phyloP scores from a whole-genome alignment of 2,113 vertebrate species.

The Brachypteracias leptosomus region DNA sequence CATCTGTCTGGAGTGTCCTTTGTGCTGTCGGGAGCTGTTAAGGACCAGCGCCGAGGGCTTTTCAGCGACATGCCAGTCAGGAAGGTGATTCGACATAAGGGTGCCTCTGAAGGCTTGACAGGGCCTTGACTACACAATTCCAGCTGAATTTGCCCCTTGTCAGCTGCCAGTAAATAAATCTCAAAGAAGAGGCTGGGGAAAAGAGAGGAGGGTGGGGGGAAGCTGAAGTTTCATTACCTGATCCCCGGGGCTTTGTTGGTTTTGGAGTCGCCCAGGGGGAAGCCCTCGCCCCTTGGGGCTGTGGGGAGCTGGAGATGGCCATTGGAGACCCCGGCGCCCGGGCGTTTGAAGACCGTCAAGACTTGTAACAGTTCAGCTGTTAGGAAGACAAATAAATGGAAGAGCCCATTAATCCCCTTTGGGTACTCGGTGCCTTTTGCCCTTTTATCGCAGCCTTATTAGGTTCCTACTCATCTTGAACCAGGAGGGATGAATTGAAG shows the following conservation, averaged over 20 bases:
- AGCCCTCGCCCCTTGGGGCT: constrained; percentile 72
- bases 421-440: constrained; percentile 84
- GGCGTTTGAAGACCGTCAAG: constrained; percentile 83
- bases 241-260: constrained; percentile 80
- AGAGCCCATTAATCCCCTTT: constrained; percentile 87
- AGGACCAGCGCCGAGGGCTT: constrained; percentile 82
- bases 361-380: constrained; percentile 89
- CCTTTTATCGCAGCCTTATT: constrained; percentile 88
- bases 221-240: constrained; percentile 84
- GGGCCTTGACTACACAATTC: constrained; percentile 83
- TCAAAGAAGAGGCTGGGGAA: constrained; percentile 58
- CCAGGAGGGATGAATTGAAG: constrained; percentile 80
- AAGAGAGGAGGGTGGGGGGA: constrained; percentile 23
- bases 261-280: constrained; percentile 79
- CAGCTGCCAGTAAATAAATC: constrained; percentile 86
- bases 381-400: constrained; percentile 85
- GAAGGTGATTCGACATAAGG: constrained; percentile 85
- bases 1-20: constrained; percentile 89
- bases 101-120: constrained; percentile 83
- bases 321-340: constrained; percentile 70
- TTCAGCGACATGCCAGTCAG: constrained; percentile 85
- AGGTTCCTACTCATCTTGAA: constrained; percentile 88
- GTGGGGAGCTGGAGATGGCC: constrained; percentile 79
- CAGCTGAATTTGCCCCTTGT: constrained; percentile 84
- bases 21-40: constrained; percentile 88